A percentile compares a stretch with the other conserved stretches of the same genome.
Evolutionary conservation across 2,113 vertebrate genomes (phyloP).

Genomic region (Protobothrops flavoviridis): DNA sequence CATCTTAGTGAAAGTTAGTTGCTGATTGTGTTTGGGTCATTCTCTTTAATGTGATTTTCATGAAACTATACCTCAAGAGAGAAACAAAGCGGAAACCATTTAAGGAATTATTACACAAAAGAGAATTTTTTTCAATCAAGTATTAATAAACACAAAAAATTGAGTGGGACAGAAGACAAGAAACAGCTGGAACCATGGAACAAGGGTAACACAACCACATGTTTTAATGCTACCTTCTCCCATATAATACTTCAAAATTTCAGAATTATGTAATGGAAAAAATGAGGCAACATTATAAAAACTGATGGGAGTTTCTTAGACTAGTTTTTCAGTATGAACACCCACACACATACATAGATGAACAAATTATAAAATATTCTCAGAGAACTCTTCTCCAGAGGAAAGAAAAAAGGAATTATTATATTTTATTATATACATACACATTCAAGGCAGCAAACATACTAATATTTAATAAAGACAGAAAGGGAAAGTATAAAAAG

Average conservation of each 20-base stretch:
- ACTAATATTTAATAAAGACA: too few species aligned
- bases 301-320: background rate
- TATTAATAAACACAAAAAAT: background rate
- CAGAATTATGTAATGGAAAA: background rate
- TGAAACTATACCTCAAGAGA: background rate
- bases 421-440: background rate
- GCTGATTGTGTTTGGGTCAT: background rate
- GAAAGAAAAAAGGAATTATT: background rate
- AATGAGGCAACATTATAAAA: background rate
- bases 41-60: background rate
- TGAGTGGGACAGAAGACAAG: background rate
- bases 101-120: background rate
- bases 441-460: background rate
- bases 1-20: background rate
- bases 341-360: background rate
- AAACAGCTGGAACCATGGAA: background rate
- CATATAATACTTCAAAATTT: background rate
- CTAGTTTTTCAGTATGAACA: background rate
- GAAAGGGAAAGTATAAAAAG: too few species aligned
- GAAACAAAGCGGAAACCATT: background rate
- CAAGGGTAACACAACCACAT: background rate
- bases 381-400: background rate
- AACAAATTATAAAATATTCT: background rate
- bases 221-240: background rate
- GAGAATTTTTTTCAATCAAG: background rate